These are phyloP conservation scores for Andrena trimmerana DNA, from an alignment of 2,888 invertebrate genomes.

Conservation along the genomic window DNA sequence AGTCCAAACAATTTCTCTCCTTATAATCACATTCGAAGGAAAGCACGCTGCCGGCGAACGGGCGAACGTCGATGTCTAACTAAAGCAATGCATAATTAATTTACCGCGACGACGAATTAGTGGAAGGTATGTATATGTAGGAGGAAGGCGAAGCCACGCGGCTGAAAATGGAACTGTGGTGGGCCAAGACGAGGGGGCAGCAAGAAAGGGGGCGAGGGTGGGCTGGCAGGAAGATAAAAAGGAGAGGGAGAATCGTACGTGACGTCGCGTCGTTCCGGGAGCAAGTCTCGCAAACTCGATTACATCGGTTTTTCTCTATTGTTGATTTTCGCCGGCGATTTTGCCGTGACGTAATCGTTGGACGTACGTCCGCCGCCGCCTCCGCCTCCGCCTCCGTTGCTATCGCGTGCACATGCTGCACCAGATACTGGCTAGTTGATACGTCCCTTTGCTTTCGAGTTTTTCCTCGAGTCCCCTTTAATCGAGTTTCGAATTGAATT, in stretches of 20 bases:
- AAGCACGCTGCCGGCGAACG: constrained; percentile 32
- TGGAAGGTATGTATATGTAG: neutral
- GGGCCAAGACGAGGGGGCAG: neutral
- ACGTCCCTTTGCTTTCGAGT: constrained; percentile 34
- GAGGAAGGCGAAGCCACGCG: constrained; percentile 2
- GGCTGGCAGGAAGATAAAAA: constrained; percentile 5
- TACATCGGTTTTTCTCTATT: constrained; percentile 69
- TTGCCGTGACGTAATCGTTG: constrained; percentile 67
- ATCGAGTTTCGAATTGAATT: constrained; percentile 40
- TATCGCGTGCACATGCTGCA: constrained; percentile 14
- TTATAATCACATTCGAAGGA: constrained; percentile 54
- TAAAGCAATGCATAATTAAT: constrained; percentile 71
- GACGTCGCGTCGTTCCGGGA: constrained; percentile 62
- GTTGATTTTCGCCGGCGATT: constrained; percentile 75
- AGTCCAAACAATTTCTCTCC: constrained; percentile 60
- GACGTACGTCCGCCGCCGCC: constrained; percentile 37
- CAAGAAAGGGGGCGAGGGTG: neutral
- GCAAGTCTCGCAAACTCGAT: constrained; percentile 73
- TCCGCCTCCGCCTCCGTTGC: constrained; percentile 23
- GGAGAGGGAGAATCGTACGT: constrained; percentile 60
- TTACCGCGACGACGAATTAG: constrained; percentile 65
- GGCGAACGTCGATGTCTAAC: constrained; percentile 60
- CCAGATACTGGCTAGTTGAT: constrained; percentile 21
- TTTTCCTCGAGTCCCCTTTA: constrained; percentile 12
- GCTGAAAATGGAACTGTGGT: neutral